Base-by-base conservation (phyloP, 2,888 invertebrate species). In the Coenonympha glycerion region DNA sequence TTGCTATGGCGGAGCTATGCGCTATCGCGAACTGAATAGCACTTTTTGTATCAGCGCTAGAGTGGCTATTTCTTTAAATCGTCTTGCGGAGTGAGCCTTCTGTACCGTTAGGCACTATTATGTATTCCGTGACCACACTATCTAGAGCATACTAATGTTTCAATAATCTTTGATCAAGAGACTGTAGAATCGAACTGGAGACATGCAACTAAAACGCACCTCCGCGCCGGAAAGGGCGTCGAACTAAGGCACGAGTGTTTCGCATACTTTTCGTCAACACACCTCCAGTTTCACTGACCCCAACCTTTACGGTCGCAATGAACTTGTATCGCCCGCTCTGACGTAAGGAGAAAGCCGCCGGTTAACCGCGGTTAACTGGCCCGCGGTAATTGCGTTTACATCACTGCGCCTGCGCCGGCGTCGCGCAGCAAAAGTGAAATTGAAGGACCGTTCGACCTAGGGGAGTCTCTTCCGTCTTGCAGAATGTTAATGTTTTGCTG, bases 271-370 rank as follows among this genome's bases (percentile, higher is more conserved):
- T 36, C 11, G 39, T 26, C 3, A 18, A 18, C 26, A 41, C 18
- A 41, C 26, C 3, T 34, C 30, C 37, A 44, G 50, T 56, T 56
- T 51, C 56, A 34, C 53, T 54, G 56, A 54, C 56, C 52, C 39
- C 58, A 56, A 56, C 56, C 56, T 58, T 49, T 53, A 15, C 39
- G 26, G 42, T 52, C 40, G 48, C 46, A 37, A 31, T 56, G 56
- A 56, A 53, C 56, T 56, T 51, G 52, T 11, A 2, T 11, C 5
- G 4, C 18, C n/a, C n/a, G n/a, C n/a, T n/a, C n/a, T 50, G 46
- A 45, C 49, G 58, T 47, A 52, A 54, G 37, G 53, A 46, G 56
- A 58, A 56, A 56, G 52, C 26, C 36, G 33, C 15, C 39, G 11
- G 41, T 40, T 47, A 40, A 33, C 40, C n/a, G 34, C 39, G 15